Conservation (phyloP, 2,888 invertebrate species). For the Drosophila meridionalis region DNA sequence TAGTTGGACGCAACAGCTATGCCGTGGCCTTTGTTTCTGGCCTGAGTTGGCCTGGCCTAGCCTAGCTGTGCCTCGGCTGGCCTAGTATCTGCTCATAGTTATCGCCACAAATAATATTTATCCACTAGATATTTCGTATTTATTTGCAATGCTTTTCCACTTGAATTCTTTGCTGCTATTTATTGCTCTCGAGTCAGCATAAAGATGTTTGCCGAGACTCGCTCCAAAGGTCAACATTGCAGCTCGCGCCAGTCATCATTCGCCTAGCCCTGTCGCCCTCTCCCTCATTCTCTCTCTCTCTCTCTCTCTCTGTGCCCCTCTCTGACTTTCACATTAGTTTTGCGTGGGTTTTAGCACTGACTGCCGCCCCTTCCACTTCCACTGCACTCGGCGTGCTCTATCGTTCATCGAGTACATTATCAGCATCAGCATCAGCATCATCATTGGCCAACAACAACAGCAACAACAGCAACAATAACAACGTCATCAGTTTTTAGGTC, state of each 20-base stretch:
- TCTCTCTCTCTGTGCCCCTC: slow-evolving; percentile 16
- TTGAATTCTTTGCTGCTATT: slow-evolving; percentile 66
- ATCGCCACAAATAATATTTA: slow-evolving; percentile 69
- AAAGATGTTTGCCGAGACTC: slow-evolving; percentile 67
- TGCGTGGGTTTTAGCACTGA: slow-evolving; percentile 52
- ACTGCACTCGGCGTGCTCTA: slow-evolving; percentile 70
- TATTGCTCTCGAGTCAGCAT: slow-evolving; percentile 68
- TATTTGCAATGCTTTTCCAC: slow-evolving; percentile 72
- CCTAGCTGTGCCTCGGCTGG: slow-evolving; percentile 17
- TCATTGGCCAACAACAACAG: slow-evolving; percentile 28
- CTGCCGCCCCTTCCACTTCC: slow-evolving; percentile 11
- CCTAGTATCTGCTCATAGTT: slow-evolving; percentile 29
- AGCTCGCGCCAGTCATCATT: slow-evolving; percentile 69
- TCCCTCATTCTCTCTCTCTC: background rate
- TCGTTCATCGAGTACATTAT: slow-evolving; percentile 70
- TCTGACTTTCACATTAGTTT: slow-evolving; percentile 73
- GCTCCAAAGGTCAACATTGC: slow-evolving; percentile 72
- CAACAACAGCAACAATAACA: slow-evolving; percentile 49
- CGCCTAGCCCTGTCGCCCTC: background rate
- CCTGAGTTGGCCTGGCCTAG: slow-evolving; percentile 21
- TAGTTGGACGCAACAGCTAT: slow-evolving; percentile 55
- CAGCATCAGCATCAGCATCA: slow-evolving; percentile 34
- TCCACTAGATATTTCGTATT: slow-evolving; percentile 63
- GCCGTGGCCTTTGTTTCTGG: slow-evolving; percentile 58
- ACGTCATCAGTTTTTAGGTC: slow-evolving; percentile 76